phyloP scores from a whole-genome alignment of 1,140 invertebrate species.

The Aleiodes sp. region DNA sequence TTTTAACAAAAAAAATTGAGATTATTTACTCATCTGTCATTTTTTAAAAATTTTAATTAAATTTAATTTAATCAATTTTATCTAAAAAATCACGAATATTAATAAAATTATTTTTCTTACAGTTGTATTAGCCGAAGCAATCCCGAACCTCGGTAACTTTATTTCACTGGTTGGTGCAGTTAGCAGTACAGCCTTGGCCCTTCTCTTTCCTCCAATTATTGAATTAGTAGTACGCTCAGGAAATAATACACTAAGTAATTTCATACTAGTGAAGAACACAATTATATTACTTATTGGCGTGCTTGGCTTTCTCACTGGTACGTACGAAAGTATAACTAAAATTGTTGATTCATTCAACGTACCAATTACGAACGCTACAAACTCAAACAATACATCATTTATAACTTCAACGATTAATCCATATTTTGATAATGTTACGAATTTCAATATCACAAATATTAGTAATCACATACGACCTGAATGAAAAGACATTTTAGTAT shows the following conservation, averaged over 20 bases:
- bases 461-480: conserved; percentile 4
- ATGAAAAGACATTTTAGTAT: neutral
- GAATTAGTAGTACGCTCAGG: conserved; percentile 76
- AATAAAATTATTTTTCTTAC: conserved; percentile 47
- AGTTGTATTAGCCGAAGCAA: conserved; percentile 83
- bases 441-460: neutral
- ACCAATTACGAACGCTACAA: neutral
- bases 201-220: conserved; percentile 89
- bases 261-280: conserved; percentile 70
- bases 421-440: neutral
- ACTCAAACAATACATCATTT: neutral
- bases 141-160: conserved; percentile 86
- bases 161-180: conserved; percentile 92
- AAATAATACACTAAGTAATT: conserved; percentile 59
- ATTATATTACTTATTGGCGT: conserved; percentile 76
- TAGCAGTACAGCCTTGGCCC: conserved; percentile 84
- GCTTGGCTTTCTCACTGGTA: conserved; percentile 77
- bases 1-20: no score
- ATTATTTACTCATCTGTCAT: no score
- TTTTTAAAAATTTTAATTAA: no score
- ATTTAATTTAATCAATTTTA: no score
- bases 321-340: conserved; percentile 74
- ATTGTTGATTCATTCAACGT: conserved; percentile 65
- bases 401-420: neutral
- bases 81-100: no score